phyloP scores from a whole-genome alignment of 2,888 invertebrate species.

The Cecidostiba fungosa region DNA sequence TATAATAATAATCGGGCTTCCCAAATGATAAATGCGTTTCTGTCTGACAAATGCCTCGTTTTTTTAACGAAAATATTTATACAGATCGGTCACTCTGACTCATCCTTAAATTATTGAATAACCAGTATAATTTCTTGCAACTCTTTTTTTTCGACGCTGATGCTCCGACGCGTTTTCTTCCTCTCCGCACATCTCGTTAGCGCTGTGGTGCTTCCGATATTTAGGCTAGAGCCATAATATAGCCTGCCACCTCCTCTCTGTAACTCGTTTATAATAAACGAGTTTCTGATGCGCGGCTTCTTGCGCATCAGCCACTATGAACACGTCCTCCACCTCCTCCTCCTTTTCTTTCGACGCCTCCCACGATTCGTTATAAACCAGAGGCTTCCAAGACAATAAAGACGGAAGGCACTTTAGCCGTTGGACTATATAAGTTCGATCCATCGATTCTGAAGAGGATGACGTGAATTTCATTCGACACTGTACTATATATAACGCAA shows the following conservation, averaged over 20 bases:
- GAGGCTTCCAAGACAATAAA: background rate
- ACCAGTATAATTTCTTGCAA: too few species aligned
- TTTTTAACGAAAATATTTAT: background rate
- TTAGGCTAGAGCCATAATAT: background rate
- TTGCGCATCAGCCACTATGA: background rate
- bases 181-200: constrained; percentile 40
- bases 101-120: too few species aligned
- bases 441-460: constrained; percentile 40
- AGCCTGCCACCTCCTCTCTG: background rate
- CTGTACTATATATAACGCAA: background rate
- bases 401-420: constrained; percentile 26
- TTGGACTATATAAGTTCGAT: background rate
- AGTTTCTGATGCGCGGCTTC: constrained; percentile 65
- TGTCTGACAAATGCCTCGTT: constrained; percentile 18
- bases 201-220: constrained; percentile 18
- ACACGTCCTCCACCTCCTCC: background rate
- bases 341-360: background rate
- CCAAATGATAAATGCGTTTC: constrained; percentile 47
- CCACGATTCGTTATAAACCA: constrained; percentile 11
- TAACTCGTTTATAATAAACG: constrained; percentile 65
- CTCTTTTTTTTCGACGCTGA: too few species aligned
- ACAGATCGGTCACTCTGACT: background rate
- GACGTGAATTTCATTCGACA: constrained; percentile 54
- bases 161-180: background rate
- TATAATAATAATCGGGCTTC: constrained; percentile 34